Conservation (phyloP, 2,888 invertebrate species). For the Aphodius granarius region DNA sequence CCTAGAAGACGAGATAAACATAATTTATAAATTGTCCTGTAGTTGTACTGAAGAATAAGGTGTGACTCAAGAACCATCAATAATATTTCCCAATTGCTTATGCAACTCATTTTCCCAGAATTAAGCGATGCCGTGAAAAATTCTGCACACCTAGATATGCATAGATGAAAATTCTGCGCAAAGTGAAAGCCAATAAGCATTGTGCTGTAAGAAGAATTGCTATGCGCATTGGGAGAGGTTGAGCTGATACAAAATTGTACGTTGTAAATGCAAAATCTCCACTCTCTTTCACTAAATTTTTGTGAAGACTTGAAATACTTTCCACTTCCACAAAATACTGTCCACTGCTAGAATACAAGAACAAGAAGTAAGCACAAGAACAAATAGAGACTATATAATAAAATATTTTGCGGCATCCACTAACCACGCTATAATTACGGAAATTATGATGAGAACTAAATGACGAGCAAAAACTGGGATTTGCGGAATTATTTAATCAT, state of each 20-base stretch:
- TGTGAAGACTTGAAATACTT: too few relatives aligned
- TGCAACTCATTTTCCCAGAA: background rate
- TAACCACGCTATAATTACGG: background rate
- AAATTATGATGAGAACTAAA: background rate
- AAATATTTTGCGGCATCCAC: background rate
- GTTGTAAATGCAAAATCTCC: too few relatives aligned
- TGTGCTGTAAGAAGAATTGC: background rate
- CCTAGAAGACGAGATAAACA: background rate
- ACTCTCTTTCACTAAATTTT: too few relatives aligned
- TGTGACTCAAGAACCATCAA: background rate
- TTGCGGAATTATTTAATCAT: background rate
- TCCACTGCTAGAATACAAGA: too few relatives aligned
- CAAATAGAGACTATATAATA: background rate
- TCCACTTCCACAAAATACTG: too few relatives aligned
- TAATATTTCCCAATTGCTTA: background rate
- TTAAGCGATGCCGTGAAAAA: background rate
- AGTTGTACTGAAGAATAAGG: background rate
- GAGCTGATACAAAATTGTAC: too few relatives aligned
- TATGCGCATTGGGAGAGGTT: background rate
- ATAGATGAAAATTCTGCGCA: background rate
- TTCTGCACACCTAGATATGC: background rate
- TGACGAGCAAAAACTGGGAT: background rate
- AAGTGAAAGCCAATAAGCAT: background rate
- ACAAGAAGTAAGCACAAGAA: too few relatives aligned
- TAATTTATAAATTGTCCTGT: background rate